Evolutionary conservation across 2,797 vertebrate genomes (phyloP), one percentile per base, ranked within the genome.

Genomic region (Gorsachius magnificus): DNA sequence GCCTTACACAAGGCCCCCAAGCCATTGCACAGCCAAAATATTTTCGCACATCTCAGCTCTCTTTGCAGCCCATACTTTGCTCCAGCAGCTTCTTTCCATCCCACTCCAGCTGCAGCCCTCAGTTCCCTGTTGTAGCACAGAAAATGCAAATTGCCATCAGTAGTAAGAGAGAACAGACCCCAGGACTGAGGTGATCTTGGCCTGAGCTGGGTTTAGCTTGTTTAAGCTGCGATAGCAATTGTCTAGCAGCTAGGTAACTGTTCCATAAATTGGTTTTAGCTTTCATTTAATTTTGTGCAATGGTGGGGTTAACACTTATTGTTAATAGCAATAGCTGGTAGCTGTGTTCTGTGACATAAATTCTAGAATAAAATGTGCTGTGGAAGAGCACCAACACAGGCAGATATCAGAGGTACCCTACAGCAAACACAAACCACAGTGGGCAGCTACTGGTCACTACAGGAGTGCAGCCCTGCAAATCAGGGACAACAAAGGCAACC

Each of bases 251-350:
- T n/a, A 38, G 65, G 36, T 60, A 82, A 56, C 41, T 9, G 10
- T 18, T 89, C 17, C 21, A 25, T 81, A 48, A 78, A 81, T 63
- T 48, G 11, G 3, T 41, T 95, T 53, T n/a, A 64, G 8, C 41
- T 90, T 92, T 66, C 6, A 66, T 86, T 95, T 43, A 60, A 70
- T 87, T 70, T 83, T 84, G 38, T 89, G 69, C 28, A 83, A 43
- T 2, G 1, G 17, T 66, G 77, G 70, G 29, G 29, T 83, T 90
- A 87, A 48, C 16, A 46, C 14, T 57, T 76, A 36, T 10, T 83
- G 15, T 56, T 83, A 90, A 85, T 63, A 83, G 15, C 48, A 85
- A 57, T 22, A 80, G 29, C 48, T 26, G 63, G 35, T 25, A 85
- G 43, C 29, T 56, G 16, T 8, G 17, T 74, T 87, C 69, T 66